These are phyloP conservation scores for Montifringilla adamsi DNA, from an alignment of 2,113 vertebrate genomes.

Conservation along the genomic window DNA sequence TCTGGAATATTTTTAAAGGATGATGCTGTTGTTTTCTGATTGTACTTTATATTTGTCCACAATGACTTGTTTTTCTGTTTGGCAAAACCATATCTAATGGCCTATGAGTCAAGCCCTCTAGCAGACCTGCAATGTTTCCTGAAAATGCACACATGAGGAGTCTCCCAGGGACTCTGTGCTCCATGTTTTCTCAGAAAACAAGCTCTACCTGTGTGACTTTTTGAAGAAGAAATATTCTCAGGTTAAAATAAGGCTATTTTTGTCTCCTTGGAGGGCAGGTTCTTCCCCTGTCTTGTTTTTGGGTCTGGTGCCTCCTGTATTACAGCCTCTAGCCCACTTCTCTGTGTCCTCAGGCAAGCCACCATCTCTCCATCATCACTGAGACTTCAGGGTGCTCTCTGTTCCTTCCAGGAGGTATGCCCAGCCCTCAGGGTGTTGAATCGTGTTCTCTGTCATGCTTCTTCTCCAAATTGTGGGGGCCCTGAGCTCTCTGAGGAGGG, in stretches of 20 bases:
- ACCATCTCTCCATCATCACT: not conserved
- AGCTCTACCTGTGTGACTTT: not conserved
- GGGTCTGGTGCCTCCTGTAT: not conserved
- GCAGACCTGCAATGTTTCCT: not conserved
- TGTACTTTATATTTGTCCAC: not conserved
- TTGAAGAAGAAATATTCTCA: not conserved
- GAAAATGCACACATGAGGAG: not conserved
- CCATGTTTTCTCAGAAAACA: not conserved
- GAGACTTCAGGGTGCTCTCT: not conserved
- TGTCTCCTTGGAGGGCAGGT: not conserved
- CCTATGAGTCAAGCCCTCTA: not conserved
- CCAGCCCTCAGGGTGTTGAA: not conserved
- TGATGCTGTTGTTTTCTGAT: not conserved
- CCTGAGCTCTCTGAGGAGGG: not conserved
- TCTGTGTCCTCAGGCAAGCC: not conserved
- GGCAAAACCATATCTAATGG: not conserved
- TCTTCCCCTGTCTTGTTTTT: not conserved
- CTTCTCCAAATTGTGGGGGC: not conserved
- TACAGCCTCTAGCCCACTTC: not conserved
- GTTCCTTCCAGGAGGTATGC: not conserved
- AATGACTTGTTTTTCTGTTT: conserved; percentile 18
- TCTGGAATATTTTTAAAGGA: conserved; percentile 17
- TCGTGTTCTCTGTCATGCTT: not conserved
- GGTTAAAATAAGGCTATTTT: not conserved
- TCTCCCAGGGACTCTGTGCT: not conserved